Base-by-base conservation (phyloP, 2,797 vertebrate species). In the Pristis pectinata region DNA sequence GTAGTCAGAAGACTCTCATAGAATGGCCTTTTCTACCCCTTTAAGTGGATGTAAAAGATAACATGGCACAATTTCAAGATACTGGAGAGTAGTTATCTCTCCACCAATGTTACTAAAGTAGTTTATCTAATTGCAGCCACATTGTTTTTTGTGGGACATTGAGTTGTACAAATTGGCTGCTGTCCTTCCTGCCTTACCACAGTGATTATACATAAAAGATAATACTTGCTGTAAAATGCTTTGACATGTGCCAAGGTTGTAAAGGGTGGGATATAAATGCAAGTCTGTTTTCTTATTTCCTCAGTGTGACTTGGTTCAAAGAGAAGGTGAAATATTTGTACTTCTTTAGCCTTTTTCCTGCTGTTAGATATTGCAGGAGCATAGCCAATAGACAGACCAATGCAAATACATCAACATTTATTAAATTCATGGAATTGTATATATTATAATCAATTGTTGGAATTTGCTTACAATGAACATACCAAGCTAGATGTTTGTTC, bases 391-490 rank as follows among this genome's bases (percentile, higher is more conserved):
- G n/a, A 11, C 61, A 24, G n/a, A 11, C 61, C 61, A 91, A 11
- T 67, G n/a, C 61, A 67, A 59, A 67, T 59, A 80, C 77, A 91
- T 91, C 61, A 91, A 41, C 87, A 67, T 41, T 41, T 22, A 67
- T 61, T 61, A 41, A 91, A 91, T 24, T 61, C 24, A 8, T 61
- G 27, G 87, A 11, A 67, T 87, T 91, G 87, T 67, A 41, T 91
- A 67, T 44, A 72, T 94, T 94, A 64, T 79, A 94, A 79, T 59
- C 72, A 79, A 17, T 22, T 77, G 64, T 82, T 30, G 11, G 94
- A 94, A 49, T 94, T 94, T 94, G 74, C 74, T 94, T 94, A 72
- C 74, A 79, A 79, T 82, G 56, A 79, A 77, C 53, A 56, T 1
- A 76, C 53, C 17, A 49, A 94, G 44, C 24, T 9, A 4, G 61